Evolutionary conservation across 2,113 vertebrate species (phyloP).

Genomic region (Paradisaea rubra): DNA sequence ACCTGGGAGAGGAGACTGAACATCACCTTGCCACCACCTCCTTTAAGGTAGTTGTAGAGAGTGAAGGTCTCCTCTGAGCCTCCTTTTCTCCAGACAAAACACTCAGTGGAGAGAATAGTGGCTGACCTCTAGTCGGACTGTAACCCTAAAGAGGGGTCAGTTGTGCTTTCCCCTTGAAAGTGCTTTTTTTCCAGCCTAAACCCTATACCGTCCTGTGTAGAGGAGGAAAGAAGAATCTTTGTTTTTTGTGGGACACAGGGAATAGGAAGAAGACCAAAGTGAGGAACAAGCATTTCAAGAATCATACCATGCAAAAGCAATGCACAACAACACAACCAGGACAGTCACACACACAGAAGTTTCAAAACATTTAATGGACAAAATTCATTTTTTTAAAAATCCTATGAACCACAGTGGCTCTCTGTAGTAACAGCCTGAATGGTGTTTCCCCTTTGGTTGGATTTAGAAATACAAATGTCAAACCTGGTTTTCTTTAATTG

Average conservation of each 20-base stretch:
- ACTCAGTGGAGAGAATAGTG: no score
- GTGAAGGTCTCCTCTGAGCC: background rate
- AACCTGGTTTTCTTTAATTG: slow-evolving; percentile 59
- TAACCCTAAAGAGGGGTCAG: background rate
- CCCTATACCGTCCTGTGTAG: background rate
- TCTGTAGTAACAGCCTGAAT: background rate
- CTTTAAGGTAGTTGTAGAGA: background rate
- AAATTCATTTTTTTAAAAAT: background rate
- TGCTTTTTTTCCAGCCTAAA: background rate
- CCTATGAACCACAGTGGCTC: background rate
- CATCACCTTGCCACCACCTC: background rate
- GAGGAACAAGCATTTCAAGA: background rate
- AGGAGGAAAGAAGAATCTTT: background rate
- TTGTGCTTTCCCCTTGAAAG: background rate
- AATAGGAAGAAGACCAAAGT: background rate
- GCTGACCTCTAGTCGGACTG: background rate
- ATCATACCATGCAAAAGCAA: background rate
- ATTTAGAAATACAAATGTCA: slow-evolving; percentile 41
- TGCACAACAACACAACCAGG: background rate
- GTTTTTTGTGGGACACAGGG: background rate
- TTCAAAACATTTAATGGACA: background rate
- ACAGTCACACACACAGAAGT: background rate
- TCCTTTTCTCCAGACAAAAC: background rate
- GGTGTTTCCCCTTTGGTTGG: background rate
- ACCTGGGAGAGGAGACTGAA: background rate